phyloP scores from a whole-genome alignment of 1,140 invertebrate genomes.

The Scylla paramamosain region DNA sequence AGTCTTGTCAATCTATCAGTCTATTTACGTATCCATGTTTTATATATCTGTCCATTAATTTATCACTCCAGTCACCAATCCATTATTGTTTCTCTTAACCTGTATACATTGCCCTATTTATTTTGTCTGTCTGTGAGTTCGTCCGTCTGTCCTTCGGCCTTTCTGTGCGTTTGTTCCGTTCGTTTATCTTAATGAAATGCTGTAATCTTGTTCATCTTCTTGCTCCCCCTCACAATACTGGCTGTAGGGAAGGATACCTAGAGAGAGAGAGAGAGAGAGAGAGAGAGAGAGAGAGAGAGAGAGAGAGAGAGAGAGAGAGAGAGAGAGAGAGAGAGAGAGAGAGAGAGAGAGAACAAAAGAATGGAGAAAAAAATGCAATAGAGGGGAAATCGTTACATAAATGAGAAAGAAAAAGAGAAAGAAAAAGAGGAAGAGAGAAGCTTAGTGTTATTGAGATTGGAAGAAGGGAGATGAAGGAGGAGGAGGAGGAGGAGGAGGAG shows the following conservation, averaged over 20 bases:
- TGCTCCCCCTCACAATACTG: too few species aligned
- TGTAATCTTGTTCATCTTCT: too few species aligned
- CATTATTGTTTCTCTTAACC: too few species aligned
- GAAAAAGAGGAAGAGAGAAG: not conserved
- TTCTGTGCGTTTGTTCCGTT: too few species aligned
- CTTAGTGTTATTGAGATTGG: not conserved
- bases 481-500: not conserved
- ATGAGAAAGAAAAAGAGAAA: not conserved
- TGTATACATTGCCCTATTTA: too few species aligned
- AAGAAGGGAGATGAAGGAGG: not conserved
- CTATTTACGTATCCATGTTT: too few species aligned
- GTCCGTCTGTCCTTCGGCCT: too few species aligned
- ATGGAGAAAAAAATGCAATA: not conserved
- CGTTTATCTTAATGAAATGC: too few species aligned
- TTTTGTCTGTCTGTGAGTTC: too few species aligned
- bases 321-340: not conserved
- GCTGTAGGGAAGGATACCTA: not conserved
- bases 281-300: not conserved
- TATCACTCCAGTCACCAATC: too few species aligned
- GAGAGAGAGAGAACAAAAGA: not conserved
- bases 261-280: not conserved
- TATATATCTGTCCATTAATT: too few species aligned
- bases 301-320: not conserved
- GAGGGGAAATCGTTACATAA: not conserved
- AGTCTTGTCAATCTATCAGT: too few species aligned